phyloP scores from a whole-genome alignment of 2,888 invertebrate genomes.

The Zootermopsis nevadensis region DNA sequence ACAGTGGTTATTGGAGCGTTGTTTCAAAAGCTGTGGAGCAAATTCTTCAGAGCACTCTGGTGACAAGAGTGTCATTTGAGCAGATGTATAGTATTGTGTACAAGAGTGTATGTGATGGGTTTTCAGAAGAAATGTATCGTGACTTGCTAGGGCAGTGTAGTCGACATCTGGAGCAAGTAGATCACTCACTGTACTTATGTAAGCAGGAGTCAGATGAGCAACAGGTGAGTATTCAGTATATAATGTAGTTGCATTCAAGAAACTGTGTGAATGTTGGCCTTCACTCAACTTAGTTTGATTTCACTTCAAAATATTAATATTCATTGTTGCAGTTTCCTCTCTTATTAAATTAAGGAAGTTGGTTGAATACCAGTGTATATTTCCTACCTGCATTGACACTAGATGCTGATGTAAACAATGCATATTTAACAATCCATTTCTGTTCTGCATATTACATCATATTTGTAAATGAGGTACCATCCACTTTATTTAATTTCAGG shows the following conservation, averaged over 20 bases:
- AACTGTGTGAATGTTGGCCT: too few relatives aligned
- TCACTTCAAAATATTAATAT: too few relatives aligned
- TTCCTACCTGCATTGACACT: too few relatives aligned
- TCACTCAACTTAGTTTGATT: too few relatives aligned
- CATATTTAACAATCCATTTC: too few relatives aligned
- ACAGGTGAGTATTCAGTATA: slow-evolving; percentile 22
- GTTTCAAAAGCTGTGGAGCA: slow-evolving; percentile 51
- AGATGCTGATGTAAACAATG: too few relatives aligned
- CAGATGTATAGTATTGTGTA: slow-evolving; percentile 53
- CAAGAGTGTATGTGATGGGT: slow-evolving; percentile 52
- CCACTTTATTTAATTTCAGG: slow-evolving; percentile 35
- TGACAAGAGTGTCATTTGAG: slow-evolving; percentile 51
- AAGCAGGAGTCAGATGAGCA: slow-evolving; percentile 7
- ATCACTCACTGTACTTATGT: slow-evolving; percentile 43
- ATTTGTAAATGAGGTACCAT: too few relatives aligned
- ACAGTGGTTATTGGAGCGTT: slow-evolving; percentile 47
- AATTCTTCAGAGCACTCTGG: slow-evolving; percentile 47
- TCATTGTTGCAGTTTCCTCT: too few relatives aligned
- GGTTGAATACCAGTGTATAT: too few relatives aligned
- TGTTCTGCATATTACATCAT: too few relatives aligned
- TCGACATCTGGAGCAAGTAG: slow-evolving; percentile 49
- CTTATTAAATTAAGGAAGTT: too few relatives aligned
- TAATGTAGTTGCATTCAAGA: too few relatives aligned
- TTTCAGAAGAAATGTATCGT: slow-evolving; percentile 51
- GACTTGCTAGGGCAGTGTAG: slow-evolving; percentile 50